Evolutionary conservation across 2,113 vertebrate species (phyloP).

Genomic region (Epinephelus moara): DNA sequence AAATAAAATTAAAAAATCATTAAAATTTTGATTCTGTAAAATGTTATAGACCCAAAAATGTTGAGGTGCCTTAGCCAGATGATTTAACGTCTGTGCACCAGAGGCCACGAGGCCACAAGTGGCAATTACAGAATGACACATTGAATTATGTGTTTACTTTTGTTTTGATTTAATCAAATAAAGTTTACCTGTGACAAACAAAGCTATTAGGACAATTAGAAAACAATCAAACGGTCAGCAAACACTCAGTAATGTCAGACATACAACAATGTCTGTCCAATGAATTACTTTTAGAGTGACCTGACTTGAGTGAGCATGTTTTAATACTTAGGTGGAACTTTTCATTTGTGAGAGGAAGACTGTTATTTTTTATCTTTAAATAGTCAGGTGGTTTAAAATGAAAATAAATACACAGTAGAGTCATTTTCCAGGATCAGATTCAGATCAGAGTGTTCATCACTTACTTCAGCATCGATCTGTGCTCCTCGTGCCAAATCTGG

Average conservation of each 20-base stretch:
- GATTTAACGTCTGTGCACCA: background rate
- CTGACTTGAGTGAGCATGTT: background rate
- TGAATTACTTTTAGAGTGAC: too few relatives aligned
- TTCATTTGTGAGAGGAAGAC: background rate
- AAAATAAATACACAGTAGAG: background rate
- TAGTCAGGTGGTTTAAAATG: background rate
- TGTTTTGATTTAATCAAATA: background rate
- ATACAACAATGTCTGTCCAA: background rate
- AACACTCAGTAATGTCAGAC: background rate
- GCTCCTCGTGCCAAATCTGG: conserved; percentile 95
- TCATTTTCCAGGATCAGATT: background rate
- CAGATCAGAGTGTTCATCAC: conserved; percentile 55
- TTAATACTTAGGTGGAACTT: background rate
- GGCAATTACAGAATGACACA: background rate
- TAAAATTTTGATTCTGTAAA: background rate
- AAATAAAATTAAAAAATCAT: too few relatives aligned
- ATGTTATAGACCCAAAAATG: background rate
- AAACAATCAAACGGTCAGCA: background rate
- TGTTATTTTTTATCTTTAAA: background rate
- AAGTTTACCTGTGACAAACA: background rate
- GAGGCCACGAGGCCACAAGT: background rate
- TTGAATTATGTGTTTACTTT: background rate
- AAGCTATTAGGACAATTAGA: background rate
- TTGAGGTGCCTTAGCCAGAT: background rate
- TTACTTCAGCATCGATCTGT: conserved; percentile 93